Evolutionary conservation across 37 sponge, comb jelly and placozoan species (phyloP).

Genomic region (Halichondria panicea): DNA sequence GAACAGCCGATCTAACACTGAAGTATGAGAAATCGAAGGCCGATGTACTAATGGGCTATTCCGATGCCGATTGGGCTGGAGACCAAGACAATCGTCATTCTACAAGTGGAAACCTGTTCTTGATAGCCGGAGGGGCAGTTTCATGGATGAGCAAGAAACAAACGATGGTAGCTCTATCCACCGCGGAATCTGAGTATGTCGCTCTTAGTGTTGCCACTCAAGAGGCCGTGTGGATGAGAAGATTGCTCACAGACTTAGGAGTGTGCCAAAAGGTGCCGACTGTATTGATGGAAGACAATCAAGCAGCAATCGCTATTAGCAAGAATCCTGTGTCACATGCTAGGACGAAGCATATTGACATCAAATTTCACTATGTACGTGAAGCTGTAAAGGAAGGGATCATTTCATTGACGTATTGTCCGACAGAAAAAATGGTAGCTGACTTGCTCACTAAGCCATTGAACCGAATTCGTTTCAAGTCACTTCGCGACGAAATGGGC

Average conservation of each 20-base stretch:
- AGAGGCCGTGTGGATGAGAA: slow-evolving; percentile 28
- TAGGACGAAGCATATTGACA: slow-evolving; percentile 43
- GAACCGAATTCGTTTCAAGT: no score
- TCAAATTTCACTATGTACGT: slow-evolving; percentile 34
- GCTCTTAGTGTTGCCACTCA: slow-evolving; percentile 25
- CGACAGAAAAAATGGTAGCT: slow-evolving; percentile 40
- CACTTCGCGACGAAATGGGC: no score
- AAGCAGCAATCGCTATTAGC: slow-evolving; percentile 38
- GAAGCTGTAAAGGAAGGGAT: slow-evolving; percentile 23
- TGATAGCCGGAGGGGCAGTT: slow-evolving; percentile 42
- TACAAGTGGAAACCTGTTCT: slow-evolving; percentile 50
- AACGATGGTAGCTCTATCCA: no score
- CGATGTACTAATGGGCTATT: slow-evolving; percentile 19
- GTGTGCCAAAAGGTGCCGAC: not conserved
- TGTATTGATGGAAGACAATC: slow-evolving; percentile 47
- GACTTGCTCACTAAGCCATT: slow-evolving; percentile 44
- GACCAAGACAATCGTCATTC: slow-evolving; percentile 52
- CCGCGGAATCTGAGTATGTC: slow-evolving; percentile 31
- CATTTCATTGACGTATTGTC: slow-evolving; percentile 32
- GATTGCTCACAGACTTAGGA: slow-evolving; percentile 17
- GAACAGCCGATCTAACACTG: slow-evolving; percentile 24
- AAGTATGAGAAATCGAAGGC: slow-evolving; percentile 33
- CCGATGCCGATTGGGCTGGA: slow-evolving; percentile 62
- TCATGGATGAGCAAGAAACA: slow-evolving; percentile 59
- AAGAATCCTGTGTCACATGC: slow-evolving; percentile 23